phyloP scores from a whole-genome alignment of 2,888 invertebrate species.

The Sminthurides aquaticus region DNA sequence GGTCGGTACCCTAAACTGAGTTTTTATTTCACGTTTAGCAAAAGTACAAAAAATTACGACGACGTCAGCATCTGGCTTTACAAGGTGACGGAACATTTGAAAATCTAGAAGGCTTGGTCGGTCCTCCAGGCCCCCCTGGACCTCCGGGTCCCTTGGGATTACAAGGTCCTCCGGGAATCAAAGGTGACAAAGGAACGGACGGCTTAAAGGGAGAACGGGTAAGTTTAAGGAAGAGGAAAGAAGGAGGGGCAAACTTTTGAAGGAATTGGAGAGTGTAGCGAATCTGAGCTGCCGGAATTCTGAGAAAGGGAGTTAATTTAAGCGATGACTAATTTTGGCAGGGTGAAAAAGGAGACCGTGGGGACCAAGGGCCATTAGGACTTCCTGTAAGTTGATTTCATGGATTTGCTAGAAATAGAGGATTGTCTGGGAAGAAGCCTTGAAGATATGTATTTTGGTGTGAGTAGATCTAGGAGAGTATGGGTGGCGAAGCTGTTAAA shows the following conservation, averaged over 20 bases:
- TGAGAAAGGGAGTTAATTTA: background rate
- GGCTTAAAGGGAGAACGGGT: constrained; percentile 76
- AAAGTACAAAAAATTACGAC: constrained; percentile 76
- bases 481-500: background rate
- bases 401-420: no score
- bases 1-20: no score
- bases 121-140: constrained; percentile 45
- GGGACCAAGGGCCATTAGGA: constrained; percentile 90
- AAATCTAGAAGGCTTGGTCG: constrained; percentile 54
- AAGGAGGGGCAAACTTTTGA: no score
- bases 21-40: constrained; percentile 47
- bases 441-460: no score
- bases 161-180: constrained; percentile 76
- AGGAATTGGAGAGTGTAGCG: background rate
- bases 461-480: no score
- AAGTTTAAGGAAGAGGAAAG: no score
- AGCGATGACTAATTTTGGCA: constrained; percentile 45
- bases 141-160: constrained; percentile 48
- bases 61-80: constrained; percentile 55
- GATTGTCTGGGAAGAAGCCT: no score
- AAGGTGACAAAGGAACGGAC: constrained; percentile 75
- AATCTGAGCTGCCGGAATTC: background rate
- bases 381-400: constrained; percentile 76
- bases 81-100: constrained; percentile 75
- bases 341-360: constrained; percentile 74